Percentiles rank a stretch among this genome's conserved stretches.
phyloP scores from a whole-genome alignment of 1,140 invertebrate species.

The Drosophila sturtevanti region DNA sequence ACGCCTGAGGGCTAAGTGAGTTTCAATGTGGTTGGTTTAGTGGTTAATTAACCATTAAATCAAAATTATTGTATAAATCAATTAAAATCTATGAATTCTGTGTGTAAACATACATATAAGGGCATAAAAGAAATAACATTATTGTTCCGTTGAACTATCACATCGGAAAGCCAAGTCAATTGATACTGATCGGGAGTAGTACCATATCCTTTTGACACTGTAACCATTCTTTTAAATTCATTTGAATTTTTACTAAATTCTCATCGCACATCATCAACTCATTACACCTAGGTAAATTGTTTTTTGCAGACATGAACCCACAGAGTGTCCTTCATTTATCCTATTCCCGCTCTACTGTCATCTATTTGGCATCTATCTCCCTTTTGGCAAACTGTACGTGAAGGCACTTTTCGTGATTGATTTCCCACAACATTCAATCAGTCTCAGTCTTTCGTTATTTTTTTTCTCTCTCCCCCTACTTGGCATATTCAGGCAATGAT shows the following conservation, averaged over 20 bases:
- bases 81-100: neutral
- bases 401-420: slow-evolving; percentile 3
- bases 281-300: neutral
- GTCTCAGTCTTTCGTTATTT: slow-evolving; percentile 22
- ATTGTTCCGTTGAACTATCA: too few species aligned
- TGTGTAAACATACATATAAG: too few species aligned
- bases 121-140: too few species aligned
- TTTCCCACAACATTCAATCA: slow-evolving; percentile 28
- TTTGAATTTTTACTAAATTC: neutral
- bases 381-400: neutral
- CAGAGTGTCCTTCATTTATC: neutral
- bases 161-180: too few species aligned
- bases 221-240: neutral
- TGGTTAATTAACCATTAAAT: neutral
- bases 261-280: neutral
- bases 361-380: neutral
- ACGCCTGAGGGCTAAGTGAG: neutral
- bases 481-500: neutral
- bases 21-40: neutral
- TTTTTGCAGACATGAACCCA: neutral
- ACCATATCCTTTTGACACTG: too few species aligned
- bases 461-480: too few species aligned
- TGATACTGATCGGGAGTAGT: neutral
- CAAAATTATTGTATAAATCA: neutral
- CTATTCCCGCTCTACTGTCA: neutral